A percentile compares a stretch with the other conserved stretches of the same genome.
These are phyloP conservation scores for Rugalucina vietnamica DNA, from an alignment of 2,888 invertebrate genomes.

Conservation along the genomic window DNA sequence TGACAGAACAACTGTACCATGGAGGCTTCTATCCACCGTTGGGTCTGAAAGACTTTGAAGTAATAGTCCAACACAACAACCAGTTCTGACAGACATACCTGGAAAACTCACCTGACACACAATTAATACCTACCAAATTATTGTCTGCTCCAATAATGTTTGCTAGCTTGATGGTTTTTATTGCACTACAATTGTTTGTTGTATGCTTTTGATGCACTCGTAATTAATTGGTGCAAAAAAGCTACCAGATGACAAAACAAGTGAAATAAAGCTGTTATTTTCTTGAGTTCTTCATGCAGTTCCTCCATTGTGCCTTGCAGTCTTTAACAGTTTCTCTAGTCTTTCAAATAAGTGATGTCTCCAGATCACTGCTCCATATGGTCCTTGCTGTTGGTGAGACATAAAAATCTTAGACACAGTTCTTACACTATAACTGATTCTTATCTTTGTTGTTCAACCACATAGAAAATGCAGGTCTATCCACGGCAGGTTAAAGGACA, in stretches of 20 bases:
- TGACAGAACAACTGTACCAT: too few species aligned
- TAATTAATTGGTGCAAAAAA: too few species aligned
- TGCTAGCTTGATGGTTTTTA: neutral
- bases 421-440: too few species aligned
- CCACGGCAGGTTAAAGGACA: too few species aligned
- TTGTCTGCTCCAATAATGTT: neutral
- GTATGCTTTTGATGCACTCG: neutral
- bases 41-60: too few species aligned
- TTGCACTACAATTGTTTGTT: neutral
- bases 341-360: too few species aligned
- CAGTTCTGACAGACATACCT: neutral
- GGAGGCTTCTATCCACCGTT: too few species aligned
- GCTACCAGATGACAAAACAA: neutral
- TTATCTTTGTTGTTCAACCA: too few species aligned
- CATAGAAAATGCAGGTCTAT: too few species aligned
- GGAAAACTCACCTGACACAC: neutral
- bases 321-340: too few species aligned
- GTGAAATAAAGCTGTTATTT: neutral
- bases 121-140: neutral
- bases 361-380: too few species aligned
- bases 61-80: too few species aligned
- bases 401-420: neutral
- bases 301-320: neutral
- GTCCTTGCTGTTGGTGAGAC: neutral
- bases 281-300: neutral